phyloP scores from a whole-genome alignment of 2,888 invertebrate genomes.

The Sarcophaga subvicina region DNA sequence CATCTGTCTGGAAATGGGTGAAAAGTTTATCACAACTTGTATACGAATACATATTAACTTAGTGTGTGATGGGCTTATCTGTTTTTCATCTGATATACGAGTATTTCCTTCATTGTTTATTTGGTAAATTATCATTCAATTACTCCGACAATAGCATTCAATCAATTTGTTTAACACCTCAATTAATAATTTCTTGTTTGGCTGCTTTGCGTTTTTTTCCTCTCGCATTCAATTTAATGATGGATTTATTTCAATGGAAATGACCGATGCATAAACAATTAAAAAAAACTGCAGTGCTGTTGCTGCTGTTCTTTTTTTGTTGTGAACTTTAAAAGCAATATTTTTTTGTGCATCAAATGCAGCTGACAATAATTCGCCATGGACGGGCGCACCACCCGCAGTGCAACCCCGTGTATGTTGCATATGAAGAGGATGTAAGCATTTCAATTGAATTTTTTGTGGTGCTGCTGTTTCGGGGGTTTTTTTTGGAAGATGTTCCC shows the following conservation, averaged over 20 bases:
- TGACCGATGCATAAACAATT: slow-evolving; percentile 52
- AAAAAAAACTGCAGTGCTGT: background rate
- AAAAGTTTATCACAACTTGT: background rate
- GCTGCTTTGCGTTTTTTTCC: background rate
- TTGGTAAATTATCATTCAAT: slow-evolving; percentile 22
- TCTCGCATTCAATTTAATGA: slow-evolving; percentile 10
- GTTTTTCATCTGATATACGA: background rate
- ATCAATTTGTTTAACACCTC: slow-evolving; percentile 34
- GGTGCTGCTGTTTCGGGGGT: slow-evolving; percentile 9
- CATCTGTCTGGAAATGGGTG: background rate
- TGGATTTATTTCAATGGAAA: slow-evolving; percentile 59
- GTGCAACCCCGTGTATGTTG: slow-evolving; percentile 40
- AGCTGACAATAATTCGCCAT: slow-evolving; percentile 53
- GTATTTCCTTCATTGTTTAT: slow-evolving; percentile 32
- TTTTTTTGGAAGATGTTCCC: slow-evolving; percentile 39
- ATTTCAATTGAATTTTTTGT: no score
- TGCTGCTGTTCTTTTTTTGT: background rate
- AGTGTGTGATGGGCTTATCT: no score
- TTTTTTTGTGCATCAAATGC: slow-evolving; percentile 27
- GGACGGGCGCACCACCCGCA: slow-evolving; percentile 52
- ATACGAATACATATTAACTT: background rate
- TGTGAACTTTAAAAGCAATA: background rate
- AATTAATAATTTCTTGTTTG: slow-evolving; percentile 22
- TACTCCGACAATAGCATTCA: background rate
- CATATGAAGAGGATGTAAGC: no score